These are phyloP conservation scores for Oryzias curvinotus DNA, from an alignment of 2,113 vertebrate species.

Conservation along the genomic window DNA sequence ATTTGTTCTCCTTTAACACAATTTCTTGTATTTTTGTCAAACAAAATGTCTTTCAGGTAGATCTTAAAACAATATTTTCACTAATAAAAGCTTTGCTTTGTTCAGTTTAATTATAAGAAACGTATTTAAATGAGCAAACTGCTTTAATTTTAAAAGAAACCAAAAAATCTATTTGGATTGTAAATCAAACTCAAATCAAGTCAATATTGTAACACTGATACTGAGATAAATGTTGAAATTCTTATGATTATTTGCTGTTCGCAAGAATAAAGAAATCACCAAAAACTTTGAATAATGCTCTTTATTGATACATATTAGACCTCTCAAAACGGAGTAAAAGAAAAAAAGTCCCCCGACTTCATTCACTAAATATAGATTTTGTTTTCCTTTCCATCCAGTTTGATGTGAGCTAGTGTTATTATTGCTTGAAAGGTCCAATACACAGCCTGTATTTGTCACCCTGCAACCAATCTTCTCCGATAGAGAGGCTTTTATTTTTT, in stretches of 20 bases:
- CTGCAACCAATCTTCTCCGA: constrained; percentile 62
- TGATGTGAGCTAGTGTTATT: constrained; percentile 48
- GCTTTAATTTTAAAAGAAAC: too few species aligned
- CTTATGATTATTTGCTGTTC: constrained; percentile 51
- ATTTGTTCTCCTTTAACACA: too few species aligned
- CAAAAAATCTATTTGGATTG: too few species aligned
- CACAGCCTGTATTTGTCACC: constrained; percentile 50
- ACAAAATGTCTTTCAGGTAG: too few species aligned
- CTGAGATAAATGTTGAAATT: constrained; percentile 39
- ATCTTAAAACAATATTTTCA: too few species aligned
- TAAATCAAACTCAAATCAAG: too few species aligned
- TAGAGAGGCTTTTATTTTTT: constrained; percentile 37
- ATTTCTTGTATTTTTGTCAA: too few species aligned
- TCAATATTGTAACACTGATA: too few species aligned
- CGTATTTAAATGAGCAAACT: too few species aligned
- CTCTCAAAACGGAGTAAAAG: constrained; percentile 49
- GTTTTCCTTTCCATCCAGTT: constrained; percentile 51
- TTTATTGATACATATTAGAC: constrained; percentile 50
- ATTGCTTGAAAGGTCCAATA: constrained; percentile 51
- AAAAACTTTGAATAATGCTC: constrained; percentile 63
- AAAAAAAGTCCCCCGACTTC: constrained; percentile 33
- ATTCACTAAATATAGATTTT: constrained; percentile 56
- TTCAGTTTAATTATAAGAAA: too few species aligned
- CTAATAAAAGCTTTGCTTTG: too few species aligned
- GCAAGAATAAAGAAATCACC: constrained; percentile 36